A percentile compares a stretch with the other conserved stretches of the same genome.
Evolutionary conservation across 2,888 invertebrate genomes (phyloP).

Genomic region (Lysandra coridon): DNA sequence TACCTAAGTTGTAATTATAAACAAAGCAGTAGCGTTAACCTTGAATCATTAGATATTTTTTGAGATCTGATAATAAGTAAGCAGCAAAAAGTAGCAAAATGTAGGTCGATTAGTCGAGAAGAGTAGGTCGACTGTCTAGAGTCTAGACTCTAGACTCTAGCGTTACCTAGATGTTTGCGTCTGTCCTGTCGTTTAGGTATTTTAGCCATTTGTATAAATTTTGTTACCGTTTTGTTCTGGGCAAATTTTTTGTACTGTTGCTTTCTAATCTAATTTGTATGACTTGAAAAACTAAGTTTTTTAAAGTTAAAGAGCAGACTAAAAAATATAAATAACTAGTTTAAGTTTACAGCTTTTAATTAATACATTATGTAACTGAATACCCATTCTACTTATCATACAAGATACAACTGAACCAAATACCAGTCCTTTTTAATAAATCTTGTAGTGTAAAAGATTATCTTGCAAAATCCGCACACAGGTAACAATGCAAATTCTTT

Average conservation of each 20-base stretch:
- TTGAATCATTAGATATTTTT: neutral
- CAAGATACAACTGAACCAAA: too few relatives aligned
- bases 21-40: neutral
- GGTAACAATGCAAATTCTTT: conserved; percentile 6
- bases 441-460: neutral
- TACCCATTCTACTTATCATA: too few relatives aligned
- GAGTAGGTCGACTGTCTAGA: neutral
- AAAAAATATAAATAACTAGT: too few relatives aligned
- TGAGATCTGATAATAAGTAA: neutral
- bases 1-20: too few relatives aligned
- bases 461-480: neutral
- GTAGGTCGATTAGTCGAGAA: neutral
- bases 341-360: neutral
- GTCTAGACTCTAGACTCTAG: neutral
- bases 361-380: neutral
- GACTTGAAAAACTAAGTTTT: too few relatives aligned
- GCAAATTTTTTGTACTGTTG: too few relatives aligned
- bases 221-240: too few relatives aligned
- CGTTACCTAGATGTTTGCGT: neutral
- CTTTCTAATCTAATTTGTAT: too few relatives aligned
- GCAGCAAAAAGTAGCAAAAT: neutral
- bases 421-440: neutral
- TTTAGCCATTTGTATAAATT: too few relatives aligned
- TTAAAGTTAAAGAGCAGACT: too few relatives aligned
- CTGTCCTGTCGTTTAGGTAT: neutral